Evolutionary conservation across 2,888 invertebrate species (phyloP), one percentile per base, ranked within the genome.

Genomic region (Macropis europaea): DNA sequence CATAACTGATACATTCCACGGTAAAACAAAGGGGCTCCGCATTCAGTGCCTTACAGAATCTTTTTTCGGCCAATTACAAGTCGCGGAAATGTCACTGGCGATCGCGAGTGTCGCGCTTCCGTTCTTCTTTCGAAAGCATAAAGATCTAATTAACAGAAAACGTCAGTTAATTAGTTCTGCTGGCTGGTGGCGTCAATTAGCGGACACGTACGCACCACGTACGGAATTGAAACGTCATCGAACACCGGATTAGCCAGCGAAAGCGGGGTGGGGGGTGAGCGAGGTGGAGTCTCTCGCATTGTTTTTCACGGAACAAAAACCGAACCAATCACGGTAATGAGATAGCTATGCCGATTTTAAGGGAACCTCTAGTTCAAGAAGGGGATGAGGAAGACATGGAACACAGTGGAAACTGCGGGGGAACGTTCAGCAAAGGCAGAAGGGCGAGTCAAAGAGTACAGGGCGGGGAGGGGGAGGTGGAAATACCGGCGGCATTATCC

Each of bases 401-500:
- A 57, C 54, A 57, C 54, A 38, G 42, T 59, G 59, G 67, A 64
- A 73, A 79, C 52, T 40, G 45, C 13, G 68, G 69, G 81, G 75
- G 73, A 63, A 69, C 48, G 53, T 54, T 42, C 69, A 59, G 60
- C 62, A 64, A 71, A 73, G 66, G 69, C 64, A 76, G 60, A 59
- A 71, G 75, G 67, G 76, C 66, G 73, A 67, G 76, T 66, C 78
- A 73, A 69, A 76, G 76, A 76, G 77, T 70, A 72, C 47, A 70
- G 69, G 68, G 68, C 66, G 57, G 73, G 76, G 73, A 62, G 62
- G 57, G 38, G 70, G 57, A 74, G 75, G 76, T 82, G 82, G 77
- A 83, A 86, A 86, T 86, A 85, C 85, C 83, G 80, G 84, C 84
- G 86, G 88, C 87, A 89, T 89, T 89, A 89, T 89, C 89, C 88